Conservation (phyloP, 2,888 invertebrate species). For the Acanthacorydalis orientalis region DNA sequence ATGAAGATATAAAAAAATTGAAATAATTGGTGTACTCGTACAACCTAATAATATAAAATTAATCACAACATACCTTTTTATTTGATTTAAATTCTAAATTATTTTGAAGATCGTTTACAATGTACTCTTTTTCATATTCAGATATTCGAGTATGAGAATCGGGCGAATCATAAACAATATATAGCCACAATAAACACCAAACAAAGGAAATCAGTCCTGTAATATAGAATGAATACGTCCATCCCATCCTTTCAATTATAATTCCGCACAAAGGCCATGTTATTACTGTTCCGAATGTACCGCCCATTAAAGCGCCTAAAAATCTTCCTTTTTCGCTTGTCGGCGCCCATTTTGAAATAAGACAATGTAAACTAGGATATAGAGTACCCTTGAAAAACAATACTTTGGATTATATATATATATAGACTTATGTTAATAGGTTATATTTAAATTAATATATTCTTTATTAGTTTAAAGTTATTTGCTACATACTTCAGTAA, state of each 20-base stretch:
- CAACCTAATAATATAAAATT: too few relatives aligned
- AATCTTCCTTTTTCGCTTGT: slow-evolving; percentile 60
- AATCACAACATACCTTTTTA: slow-evolving; percentile 15
- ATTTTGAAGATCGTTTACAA: slow-evolving; percentile 38
- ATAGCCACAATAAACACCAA: slow-evolving; percentile 42
- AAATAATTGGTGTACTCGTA: background rate
- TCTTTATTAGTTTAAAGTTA: too few relatives aligned
- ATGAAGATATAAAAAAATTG: too few relatives aligned
- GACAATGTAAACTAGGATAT: slow-evolving; percentile 44
- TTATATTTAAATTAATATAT: too few relatives aligned
- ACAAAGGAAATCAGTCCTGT: slow-evolving; percentile 36
- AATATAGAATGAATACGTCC: slow-evolving; percentile 51
- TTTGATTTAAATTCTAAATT: slow-evolving; percentile 39
- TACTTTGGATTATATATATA: too few relatives aligned
- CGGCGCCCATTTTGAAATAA: slow-evolving; percentile 57
- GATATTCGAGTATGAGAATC: slow-evolving; percentile 41
- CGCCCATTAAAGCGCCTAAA: slow-evolving; percentile 53
- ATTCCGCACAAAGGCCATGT: slow-evolving; percentile 51
- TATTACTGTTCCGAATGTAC: slow-evolving; percentile 51
- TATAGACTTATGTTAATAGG: too few relatives aligned
- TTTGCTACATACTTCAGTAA: too few relatives aligned
- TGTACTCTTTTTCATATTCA: slow-evolving; percentile 43
- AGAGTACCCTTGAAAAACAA: slow-evolving; percentile 31
- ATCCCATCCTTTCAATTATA: slow-evolving; percentile 42
- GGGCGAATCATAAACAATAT: slow-evolving; percentile 46